phyloP scores from a whole-genome alignment of 2,888 invertebrate genomes.

The Dione juno region DNA sequence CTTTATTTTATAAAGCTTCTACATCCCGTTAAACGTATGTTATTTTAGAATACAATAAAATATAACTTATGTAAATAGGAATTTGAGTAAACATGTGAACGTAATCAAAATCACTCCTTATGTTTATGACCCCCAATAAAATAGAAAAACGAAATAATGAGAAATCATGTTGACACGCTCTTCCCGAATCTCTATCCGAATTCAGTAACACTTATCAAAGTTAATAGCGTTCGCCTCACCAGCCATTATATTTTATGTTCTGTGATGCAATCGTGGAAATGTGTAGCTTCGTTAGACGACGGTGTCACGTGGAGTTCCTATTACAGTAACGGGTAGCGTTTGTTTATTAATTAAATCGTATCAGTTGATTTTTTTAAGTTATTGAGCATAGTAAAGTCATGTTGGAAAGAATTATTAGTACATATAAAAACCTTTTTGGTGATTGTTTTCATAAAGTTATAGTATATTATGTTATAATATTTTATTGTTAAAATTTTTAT shows the following conservation, averaged over 20 bases:
- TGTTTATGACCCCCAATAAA: slow-evolving; percentile 16
- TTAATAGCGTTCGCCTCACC: slow-evolving; percentile 62
- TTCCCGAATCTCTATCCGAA: slow-evolving; percentile 35
- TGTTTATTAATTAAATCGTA: too few relatives aligned
- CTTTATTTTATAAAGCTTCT: too few relatives aligned
- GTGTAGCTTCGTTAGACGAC: slow-evolving; percentile 48
- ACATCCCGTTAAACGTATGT: too few relatives aligned
- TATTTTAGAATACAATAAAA: too few relatives aligned
- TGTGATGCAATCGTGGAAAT: slow-evolving; percentile 51
- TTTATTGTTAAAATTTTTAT: too few relatives aligned
- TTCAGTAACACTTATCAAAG: slow-evolving; percentile 43
- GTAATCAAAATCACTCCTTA: background rate
- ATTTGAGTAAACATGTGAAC: background rate
- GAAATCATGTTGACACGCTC: slow-evolving; percentile 19
- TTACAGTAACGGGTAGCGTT: background rate
- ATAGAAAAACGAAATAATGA: slow-evolving; percentile 12
- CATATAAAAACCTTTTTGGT: too few relatives aligned
- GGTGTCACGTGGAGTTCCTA: background rate
- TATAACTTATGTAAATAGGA: background rate
- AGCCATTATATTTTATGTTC: slow-evolving; percentile 69
- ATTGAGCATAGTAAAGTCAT: too few relatives aligned
- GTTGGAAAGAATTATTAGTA: too few relatives aligned
- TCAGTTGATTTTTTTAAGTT: too few relatives aligned
- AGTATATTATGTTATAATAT: too few relatives aligned
- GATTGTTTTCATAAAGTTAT: too few relatives aligned